These are phyloP conservation scores for Passer montanus DNA, from an alignment of 2,113 vertebrate species.

Conservation along the genomic window DNA sequence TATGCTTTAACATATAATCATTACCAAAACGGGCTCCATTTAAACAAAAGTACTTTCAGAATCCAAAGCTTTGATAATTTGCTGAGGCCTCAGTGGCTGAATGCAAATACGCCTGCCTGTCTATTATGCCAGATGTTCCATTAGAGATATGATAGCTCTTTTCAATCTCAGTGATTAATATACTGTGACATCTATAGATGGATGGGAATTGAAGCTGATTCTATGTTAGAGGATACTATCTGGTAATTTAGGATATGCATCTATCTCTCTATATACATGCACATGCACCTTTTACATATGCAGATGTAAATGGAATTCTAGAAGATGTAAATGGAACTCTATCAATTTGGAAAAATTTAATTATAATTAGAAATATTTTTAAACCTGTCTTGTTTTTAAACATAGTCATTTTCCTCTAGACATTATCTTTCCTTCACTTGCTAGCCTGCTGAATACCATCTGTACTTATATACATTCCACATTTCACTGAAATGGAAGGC, in stretches of 20 bases:
- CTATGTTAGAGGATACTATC: background rate
- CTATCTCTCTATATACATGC: background rate
- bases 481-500: background rate
- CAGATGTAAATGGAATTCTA: background rate
- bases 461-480: background rate
- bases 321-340: background rate
- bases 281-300: background rate
- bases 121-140: conserved; percentile 23
- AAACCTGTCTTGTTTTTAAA: background rate
- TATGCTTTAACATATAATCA: conserved; percentile 33
- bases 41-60: conserved; percentile 31
- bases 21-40: conserved; percentile 18
- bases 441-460: background rate
- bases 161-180: conserved; percentile 39
- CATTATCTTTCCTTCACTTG: background rate
- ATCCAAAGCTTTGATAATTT: conserved; percentile 11
- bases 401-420: background rate
- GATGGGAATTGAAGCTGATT: conserved; percentile 3
- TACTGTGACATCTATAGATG: background rate
- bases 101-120: background rate
- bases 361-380: background rate
- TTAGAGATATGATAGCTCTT: conserved; percentile 9
- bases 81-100: background rate
- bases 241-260: background rate
- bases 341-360: background rate